These are phyloP conservation scores for Heteropelma amictum DNA, from an alignment of 2,888 invertebrate genomes.

Conservation along the genomic window DNA sequence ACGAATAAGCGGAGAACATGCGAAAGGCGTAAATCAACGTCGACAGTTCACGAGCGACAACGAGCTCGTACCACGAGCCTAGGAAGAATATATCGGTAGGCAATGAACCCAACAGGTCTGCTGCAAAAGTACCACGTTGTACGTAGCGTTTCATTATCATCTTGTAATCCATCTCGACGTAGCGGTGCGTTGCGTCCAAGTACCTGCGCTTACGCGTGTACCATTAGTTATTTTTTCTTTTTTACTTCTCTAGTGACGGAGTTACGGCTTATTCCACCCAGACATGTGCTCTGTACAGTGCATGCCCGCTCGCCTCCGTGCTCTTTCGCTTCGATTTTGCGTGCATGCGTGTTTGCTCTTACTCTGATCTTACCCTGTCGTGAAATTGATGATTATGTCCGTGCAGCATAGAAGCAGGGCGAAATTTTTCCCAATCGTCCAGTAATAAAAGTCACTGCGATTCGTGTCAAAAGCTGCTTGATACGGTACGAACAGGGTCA, in stretches of 20 bases:
- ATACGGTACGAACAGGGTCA: slow-evolving; percentile 71
- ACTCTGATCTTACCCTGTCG: slow-evolving; percentile 70
- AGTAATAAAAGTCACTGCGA: slow-evolving; percentile 36
- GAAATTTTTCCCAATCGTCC: slow-evolving; percentile 67
- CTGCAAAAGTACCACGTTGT: slow-evolving; percentile 62
- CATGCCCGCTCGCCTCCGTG: slow-evolving; percentile 50
- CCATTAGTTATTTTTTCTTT: slow-evolving; percentile 6
- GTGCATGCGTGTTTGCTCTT: slow-evolving; percentile 16
- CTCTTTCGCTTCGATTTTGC: slow-evolving; percentile 33
- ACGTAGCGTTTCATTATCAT: slow-evolving; percentile 66
- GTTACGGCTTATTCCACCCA: slow-evolving; percentile 32
- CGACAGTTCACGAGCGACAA: slow-evolving; percentile 63
- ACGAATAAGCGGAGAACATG: slow-evolving; percentile 62
- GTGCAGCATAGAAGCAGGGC: slow-evolving; percentile 67
- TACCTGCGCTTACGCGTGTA: slow-evolving; percentile 63
- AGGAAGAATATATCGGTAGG: slow-evolving; percentile 72
- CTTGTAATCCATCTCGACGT: slow-evolving; percentile 64
- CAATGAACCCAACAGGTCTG: slow-evolving; percentile 70
- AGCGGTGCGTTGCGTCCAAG: slow-evolving; percentile 63
- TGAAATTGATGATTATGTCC: slow-evolving; percentile 73
- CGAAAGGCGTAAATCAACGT: slow-evolving; percentile 68
- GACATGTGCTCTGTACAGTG: slow-evolving; percentile 31
- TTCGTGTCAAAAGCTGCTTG: slow-evolving; percentile 70
- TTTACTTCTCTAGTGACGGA: slow-evolving; percentile 8
- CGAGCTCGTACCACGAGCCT: slow-evolving; percentile 55